Conservation (phyloP, 1,140 invertebrate genomes). For the Cydia amplana region DNA sequence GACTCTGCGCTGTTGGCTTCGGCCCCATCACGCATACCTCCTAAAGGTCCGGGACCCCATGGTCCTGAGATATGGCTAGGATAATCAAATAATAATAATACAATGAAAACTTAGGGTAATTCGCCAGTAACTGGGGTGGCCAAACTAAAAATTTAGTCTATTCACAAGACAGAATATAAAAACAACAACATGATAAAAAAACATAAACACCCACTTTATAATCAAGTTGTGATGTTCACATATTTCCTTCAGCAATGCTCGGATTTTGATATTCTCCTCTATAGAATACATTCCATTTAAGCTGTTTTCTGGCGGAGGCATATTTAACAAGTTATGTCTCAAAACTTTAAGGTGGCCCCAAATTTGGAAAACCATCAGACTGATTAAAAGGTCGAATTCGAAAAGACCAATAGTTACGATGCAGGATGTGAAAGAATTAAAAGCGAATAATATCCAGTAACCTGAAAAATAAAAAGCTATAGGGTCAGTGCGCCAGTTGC, state of each 20-base stretch:
- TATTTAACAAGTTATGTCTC: slow-evolving; percentile 9
- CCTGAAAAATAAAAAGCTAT: no score
- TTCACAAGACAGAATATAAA: no score
- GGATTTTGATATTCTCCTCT: slow-evolving; percentile 16
- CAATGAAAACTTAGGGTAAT: no score
- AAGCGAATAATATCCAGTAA: slow-evolving; percentile 23
- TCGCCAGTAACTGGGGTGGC: no score
- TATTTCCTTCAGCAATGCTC: background rate
- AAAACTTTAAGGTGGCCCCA: slow-evolving; percentile 38
- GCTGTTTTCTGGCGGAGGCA: background rate
- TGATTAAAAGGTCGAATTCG: slow-evolving; percentile 30
- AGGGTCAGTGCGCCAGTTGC: no score
- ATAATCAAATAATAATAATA: no score
- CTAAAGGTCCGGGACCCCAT: no score
- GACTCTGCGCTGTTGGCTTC: no score
- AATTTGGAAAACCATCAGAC: slow-evolving; percentile 36
- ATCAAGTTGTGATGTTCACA: slow-evolving; percentile 29
- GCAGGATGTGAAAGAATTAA: slow-evolving; percentile 15
- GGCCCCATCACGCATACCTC: no score
- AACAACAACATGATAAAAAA: no score
- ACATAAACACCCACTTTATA: slow-evolving; percentile 26
- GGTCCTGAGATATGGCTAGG: no score
- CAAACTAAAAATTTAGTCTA: no score
- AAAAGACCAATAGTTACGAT: background rate
- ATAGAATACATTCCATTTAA: background rate